These are phyloP conservation scores for Hycleus cichorii DNA, from an alignment of 1,140 invertebrate genomes.

Conservation along the genomic window DNA sequence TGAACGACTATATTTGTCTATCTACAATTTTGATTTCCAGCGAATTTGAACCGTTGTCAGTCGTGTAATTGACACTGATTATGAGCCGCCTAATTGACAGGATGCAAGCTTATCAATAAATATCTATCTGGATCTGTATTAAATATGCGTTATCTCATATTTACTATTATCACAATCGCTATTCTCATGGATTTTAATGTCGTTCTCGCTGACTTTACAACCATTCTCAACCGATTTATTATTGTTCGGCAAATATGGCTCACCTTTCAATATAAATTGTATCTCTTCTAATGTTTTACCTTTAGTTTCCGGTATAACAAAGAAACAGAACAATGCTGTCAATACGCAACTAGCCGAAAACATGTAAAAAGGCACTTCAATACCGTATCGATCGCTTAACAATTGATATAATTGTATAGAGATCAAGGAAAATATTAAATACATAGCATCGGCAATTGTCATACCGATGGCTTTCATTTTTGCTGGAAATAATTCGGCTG, in stretches of 20 bases:
- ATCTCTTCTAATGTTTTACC: slow-evolving; percentile 66
- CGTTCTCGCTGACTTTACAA: neutral
- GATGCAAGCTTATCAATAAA: neutral
- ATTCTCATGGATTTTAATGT: neutral
- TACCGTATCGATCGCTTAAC: slow-evolving; percentile 43
- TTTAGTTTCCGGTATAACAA: slow-evolving; percentile 68
- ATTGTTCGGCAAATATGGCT: no score
- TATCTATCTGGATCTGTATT: neutral
- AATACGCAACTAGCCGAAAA: slow-evolving; percentile 53
- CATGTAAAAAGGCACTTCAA: slow-evolving; percentile 56
- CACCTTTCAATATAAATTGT: slow-evolving; percentile 35
- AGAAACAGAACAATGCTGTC: slow-evolving; percentile 53
- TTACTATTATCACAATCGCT: neutral
- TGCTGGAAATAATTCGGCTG: slow-evolving; percentile 57
- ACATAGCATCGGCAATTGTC: slow-evolving; percentile 31
- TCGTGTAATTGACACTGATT: no score
- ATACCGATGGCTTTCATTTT: slow-evolving; percentile 47
- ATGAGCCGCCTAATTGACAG: no score
- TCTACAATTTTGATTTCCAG: no score
- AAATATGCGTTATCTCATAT: neutral
- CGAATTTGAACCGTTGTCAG: no score
- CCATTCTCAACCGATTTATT: no score
- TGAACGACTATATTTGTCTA: no score
- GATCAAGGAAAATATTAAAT: slow-evolving; percentile 47
- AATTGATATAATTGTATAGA: slow-evolving; percentile 59